Percentiles rank a stretch among this genome's conserved stretches.
These are phyloP conservation scores for Pangasius mekongensis DNA, from an alignment of 2,797 vertebrate genomes.

Conservation along the genomic window DNA sequence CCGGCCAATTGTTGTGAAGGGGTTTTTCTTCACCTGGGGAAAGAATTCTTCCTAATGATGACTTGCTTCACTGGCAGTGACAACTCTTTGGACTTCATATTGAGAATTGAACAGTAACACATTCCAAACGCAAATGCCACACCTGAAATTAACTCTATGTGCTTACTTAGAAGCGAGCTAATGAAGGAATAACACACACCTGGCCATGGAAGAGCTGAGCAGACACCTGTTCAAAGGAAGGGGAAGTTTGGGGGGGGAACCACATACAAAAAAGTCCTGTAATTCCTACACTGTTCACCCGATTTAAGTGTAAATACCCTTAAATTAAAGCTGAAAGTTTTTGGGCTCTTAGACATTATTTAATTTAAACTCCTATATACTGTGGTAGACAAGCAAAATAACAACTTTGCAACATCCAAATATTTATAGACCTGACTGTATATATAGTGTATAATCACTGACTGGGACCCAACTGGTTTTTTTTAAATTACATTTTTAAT, in stretches of 20 bases:
- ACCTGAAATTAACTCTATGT: too few relatives aligned
- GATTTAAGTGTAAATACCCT: not conserved
- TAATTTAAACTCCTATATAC: not conserved
- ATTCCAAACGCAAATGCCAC: too few relatives aligned
- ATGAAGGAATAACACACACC: too few relatives aligned
- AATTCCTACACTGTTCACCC: not conserved
- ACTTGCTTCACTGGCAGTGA: not conserved
- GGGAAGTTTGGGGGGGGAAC: too few relatives aligned
- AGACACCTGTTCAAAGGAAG: too few relatives aligned
- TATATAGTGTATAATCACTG: not conserved
- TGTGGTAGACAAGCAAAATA: not conserved
- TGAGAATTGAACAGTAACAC: not conserved
- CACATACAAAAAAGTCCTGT: not conserved
- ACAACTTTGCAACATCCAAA: not conserved
- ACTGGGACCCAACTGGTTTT: not conserved
- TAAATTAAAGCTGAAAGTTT: not conserved
- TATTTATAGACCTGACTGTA: not conserved
- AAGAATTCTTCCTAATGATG: not conserved
- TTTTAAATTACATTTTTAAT: not conserved
- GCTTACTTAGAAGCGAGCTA: too few relatives aligned
- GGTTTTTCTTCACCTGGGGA: not conserved
- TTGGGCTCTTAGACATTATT: not conserved
- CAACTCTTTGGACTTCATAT: not conserved
- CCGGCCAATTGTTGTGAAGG: slow-evolving; percentile 26
- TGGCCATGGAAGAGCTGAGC: too few relatives aligned